Base-by-base conservation (phyloP, 1,140 invertebrate genomes). In the Drosophila hydei region DNA sequence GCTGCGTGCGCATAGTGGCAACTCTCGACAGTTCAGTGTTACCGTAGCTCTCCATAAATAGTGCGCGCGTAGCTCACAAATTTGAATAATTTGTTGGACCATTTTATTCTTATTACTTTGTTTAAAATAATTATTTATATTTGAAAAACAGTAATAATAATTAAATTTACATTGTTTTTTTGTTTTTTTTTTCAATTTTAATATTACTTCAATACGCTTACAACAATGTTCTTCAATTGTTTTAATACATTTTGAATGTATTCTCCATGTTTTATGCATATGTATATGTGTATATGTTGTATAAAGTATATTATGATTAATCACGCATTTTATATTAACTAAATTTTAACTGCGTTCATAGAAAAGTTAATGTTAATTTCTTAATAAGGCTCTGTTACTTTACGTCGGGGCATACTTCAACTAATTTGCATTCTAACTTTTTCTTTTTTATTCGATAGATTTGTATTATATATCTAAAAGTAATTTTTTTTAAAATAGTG, bases 231-330 rank as follows among this genome's bases (percentile, higher is more conserved):
- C 67, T 52, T 58, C 38, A 60, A 67, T 67, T 64, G 36, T 68
- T 72, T 85, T 58, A 81, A 87, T 87, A 75, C 81, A 87, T 87
- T 87, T 87, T 65, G 16, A 87, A 87, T 87, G 81, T 75, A 87
- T 80, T 87, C 27, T 65, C 65, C 36, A 70, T 74, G 40, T 75
- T 59, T 83, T 67, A 71, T 75, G 63, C 67, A 69, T 73, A 67
- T 75, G 56, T 75, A 45, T 79, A 45, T 78, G 48, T 71, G 42
- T 75, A 56, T 77, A 59, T 79, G 68, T 56, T 54, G 60, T 64
- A 51, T 76, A 64, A 64, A 70, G 61, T 61, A 63, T 80, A 69
- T 68, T 67, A 77, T 73, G 48, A 61, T 69, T 64, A 63, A 64
- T 60, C 56, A 58, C 65, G 67, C 59, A 47, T 84, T 50, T 65